These are phyloP conservation scores for Tetraodon nigroviridis DNA, from an alignment of 2,113 vertebrate species.

Conservation along the genomic window DNA sequence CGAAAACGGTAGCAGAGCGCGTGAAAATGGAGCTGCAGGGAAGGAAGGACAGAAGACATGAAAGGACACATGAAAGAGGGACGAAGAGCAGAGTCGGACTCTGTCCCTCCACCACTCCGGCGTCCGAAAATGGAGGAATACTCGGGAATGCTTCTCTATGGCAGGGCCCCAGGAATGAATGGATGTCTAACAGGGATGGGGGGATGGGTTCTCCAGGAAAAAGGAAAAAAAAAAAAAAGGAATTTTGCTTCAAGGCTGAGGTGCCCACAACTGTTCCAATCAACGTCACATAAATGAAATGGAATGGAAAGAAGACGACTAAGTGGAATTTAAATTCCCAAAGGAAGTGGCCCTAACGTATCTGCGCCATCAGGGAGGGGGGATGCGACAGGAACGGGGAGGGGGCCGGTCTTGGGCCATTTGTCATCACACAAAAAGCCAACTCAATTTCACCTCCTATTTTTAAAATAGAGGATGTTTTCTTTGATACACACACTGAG, in stretches of 20 bases:
- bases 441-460: too few relatives aligned
- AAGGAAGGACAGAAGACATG: constrained; percentile 22
- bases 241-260: background rate
- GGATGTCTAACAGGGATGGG: constrained; percentile 4
- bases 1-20: constrained; percentile 20
- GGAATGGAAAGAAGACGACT: constrained; percentile 42
- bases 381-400: constrained; percentile 38
- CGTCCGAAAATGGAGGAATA: background rate
- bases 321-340: constrained; percentile 8
- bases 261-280: constrained; percentile 44
- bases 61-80: constrained; percentile 11
- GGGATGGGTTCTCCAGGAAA: too few relatives aligned
- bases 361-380: constrained; percentile 12
- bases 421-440: constrained; percentile 3
- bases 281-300: constrained; percentile 28
- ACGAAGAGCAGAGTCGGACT: constrained; percentile 9
- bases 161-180: constrained; percentile 5
- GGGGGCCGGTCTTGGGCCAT: constrained; percentile 16
- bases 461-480: constrained; percentile 1
- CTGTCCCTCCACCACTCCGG: constrained; percentile 1
- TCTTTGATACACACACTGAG: constrained; percentile 35
- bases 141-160: constrained; percentile 13
- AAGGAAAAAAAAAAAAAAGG: background rate
- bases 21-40: constrained; percentile 17
- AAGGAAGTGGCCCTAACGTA: constrained; percentile 12